Percentiles rank a stretch among this genome's conserved stretches.
phyloP scores from a whole-genome alignment of 2,797 vertebrate species.

The Gymnothorax reevesii region DNA sequence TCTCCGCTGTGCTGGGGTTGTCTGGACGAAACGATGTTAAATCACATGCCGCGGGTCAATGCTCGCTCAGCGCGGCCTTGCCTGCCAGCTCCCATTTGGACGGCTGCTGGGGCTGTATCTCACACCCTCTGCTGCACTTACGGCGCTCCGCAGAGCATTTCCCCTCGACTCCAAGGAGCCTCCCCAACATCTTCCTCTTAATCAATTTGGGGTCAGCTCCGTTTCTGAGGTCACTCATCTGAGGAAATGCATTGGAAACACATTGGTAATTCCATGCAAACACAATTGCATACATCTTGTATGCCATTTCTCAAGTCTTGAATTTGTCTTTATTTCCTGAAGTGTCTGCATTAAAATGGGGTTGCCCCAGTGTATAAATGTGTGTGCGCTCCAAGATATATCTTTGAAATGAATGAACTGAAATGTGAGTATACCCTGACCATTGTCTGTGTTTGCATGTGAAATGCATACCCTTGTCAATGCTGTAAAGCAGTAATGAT shows the following conservation, averaged over 20 bases:
- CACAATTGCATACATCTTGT: not conserved
- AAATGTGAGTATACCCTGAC: too few relatives aligned
- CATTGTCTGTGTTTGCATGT: not conserved
- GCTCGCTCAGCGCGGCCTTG: not conserved
- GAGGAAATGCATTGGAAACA: not conserved
- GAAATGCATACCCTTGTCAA: not conserved
- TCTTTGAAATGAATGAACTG: too few relatives aligned
- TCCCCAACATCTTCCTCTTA: not conserved
- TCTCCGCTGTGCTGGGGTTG: not conserved
- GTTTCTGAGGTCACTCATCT: not conserved
- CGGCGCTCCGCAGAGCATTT: not conserved
- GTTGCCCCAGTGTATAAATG: too few relatives aligned
- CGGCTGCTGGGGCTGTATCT: not conserved
- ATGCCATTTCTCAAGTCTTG: not conserved
- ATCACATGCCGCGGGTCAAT: not conserved
- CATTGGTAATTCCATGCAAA: not conserved
- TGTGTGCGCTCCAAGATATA: too few relatives aligned
- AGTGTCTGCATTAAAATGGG: too few relatives aligned
- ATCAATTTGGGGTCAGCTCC: not conserved
- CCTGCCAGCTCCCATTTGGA: conserved; percentile 2
- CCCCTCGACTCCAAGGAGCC: not conserved
- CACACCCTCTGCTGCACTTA: not conserved
- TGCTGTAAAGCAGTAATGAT: not conserved
- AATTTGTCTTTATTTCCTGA: too few relatives aligned
- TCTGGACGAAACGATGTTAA: not conserved